Evolutionary conservation across 2,797 vertebrate species (phyloP).

Genomic region (Coregonus suidteri): DNA sequence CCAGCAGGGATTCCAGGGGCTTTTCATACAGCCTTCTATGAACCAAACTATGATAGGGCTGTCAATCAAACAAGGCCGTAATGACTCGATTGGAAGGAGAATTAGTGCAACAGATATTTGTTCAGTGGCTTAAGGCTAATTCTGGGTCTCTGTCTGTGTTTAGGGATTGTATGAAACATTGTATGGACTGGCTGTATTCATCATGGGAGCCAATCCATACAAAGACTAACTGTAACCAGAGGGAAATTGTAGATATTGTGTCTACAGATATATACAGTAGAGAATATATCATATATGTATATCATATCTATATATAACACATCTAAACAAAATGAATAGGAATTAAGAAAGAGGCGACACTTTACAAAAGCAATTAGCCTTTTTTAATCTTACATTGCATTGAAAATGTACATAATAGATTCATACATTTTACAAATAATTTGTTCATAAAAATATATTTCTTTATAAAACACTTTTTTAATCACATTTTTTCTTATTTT

Average conservation of each 20-base stretch:
- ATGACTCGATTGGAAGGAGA: not conserved
- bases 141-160: not conserved
- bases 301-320: too few relatives aligned
- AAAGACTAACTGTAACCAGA: not conserved
- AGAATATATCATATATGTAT: not conserved
- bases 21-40: slow-evolving; percentile 21
- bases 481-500: slow-evolving; percentile 63
- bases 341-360: not conserved
- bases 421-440: slow-evolving; percentile 98
- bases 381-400: slow-evolving; percentile 99
- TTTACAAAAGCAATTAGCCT: slow-evolving; percentile 88
- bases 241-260: too few relatives aligned
- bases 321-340: not conserved
- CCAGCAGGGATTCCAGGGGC: slow-evolving; percentile 33
- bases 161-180: not conserved
- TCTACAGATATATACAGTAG: too few relatives aligned
- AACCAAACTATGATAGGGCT: slow-evolving; percentile 24
- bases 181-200: not conserved
- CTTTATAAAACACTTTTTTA: slow-evolving; percentile 92
- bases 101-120: not conserved
- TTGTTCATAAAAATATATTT: slow-evolving; percentile 99
- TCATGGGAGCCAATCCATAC: not conserved
- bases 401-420: slow-evolving; percentile 99
- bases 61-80: slow-evolving; percentile 27
- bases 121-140: not conserved